These are phyloP conservation scores for Drosophila lowei DNA, from an alignment of 1,140 invertebrate genomes.

Conservation along the genomic window DNA sequence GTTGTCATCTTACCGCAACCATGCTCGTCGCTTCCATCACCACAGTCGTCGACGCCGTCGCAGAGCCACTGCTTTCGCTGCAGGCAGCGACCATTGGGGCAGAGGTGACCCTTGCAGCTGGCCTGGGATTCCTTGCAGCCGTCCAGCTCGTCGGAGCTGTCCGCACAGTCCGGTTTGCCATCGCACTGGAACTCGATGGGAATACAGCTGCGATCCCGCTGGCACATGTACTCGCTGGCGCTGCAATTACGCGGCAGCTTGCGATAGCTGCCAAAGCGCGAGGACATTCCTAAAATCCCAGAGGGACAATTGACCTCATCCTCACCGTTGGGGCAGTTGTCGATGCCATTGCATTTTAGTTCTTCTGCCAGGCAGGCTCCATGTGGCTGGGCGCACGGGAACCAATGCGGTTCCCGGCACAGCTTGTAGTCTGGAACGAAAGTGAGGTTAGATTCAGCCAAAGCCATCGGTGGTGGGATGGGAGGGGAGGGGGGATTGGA, in stretches of 20 bases:
- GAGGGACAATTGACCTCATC: constrained; percentile 82
- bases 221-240: constrained; percentile 85
- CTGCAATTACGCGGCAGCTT: constrained; percentile 78
- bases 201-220: constrained; percentile 87
- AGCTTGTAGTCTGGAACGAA: constrained; percentile 57
- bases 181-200: constrained; percentile 88
- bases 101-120: constrained; percentile 69
- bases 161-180: constrained; percentile 89
- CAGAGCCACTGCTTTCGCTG: constrained; percentile 68
- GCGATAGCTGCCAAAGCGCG: constrained; percentile 7
- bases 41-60: constrained; percentile 85
- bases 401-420: constrained; percentile 78
- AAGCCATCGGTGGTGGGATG: neutral
- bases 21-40: constrained; percentile 87
- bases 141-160: constrained; percentile 89
- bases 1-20: constrained; percentile 85
- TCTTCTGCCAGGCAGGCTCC: constrained; percentile 82
- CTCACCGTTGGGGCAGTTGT: constrained; percentile 84
- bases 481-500: neutral
- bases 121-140: constrained; percentile 83
- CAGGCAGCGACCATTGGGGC: constrained; percentile 71
- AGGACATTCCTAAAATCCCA: neutral
- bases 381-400: constrained; percentile 70
- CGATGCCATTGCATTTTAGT: constrained; percentile 84
- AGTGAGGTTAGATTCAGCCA: constrained; percentile 3